Base-by-base conservation (phyloP, 2,888 invertebrate genomes). In the Gandaritis pyraliata region DNA sequence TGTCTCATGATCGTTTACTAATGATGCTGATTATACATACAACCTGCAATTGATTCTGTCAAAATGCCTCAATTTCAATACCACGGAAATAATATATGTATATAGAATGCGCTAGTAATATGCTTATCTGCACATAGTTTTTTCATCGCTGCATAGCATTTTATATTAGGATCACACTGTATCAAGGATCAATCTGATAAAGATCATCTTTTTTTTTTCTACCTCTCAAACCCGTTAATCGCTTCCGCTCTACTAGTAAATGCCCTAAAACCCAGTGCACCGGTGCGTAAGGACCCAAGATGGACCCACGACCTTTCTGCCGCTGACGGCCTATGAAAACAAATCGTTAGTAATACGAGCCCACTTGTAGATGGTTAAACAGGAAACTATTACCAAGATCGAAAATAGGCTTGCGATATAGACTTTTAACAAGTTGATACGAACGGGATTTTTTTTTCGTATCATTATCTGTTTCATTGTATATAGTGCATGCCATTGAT, bases 321-420 rank as follows among this genome's bases (percentile, higher is more conserved):
- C 73, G 69, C 81, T 87, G 88, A 87, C 89, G 88, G 87, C 72
- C 78, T 78, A 79, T 83, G 81, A 82, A 84, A 87, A 87, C 85
- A 86, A 88, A 87, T 88, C 84, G 86, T 80, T 82, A 81, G 82
- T 82, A 80, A 82, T 82, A 86, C 72, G 71, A 72, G 55, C 49
- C 57, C 61, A 68, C 59, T 65, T 64, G 54, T 58, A 58, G 61
- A 56, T 60, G 48, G 59, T 59, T 63, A 61, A 65, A 69, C 65
- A 60, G 61, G 33, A 60, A 54, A 57, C 61, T 64, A 64, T 67
- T 61, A 65, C 59, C 33, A 43, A 29, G 47, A 64, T 56, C 53
- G 43, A 63, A 60, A 60, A 51, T 61, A 59, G 60, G 16, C 16
- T 43, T 43, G 15, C 16, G 43, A 15, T 43, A 11, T 16, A 43